Conservation (phyloP, 1,140 invertebrate species). For the Drosophila sulfurigaster region DNA sequence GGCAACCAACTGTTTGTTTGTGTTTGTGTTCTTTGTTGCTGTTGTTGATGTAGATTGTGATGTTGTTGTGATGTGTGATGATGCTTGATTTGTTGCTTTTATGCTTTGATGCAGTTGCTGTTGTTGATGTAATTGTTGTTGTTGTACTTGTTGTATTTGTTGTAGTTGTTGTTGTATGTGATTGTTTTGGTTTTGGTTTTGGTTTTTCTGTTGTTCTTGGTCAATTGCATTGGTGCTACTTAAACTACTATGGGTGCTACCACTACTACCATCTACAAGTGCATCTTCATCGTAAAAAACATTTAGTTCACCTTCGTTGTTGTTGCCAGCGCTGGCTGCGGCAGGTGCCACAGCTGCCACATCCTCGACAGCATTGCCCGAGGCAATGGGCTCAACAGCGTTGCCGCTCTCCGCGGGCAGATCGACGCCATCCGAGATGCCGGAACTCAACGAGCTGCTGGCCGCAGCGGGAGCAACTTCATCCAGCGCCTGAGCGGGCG, state of each 20-base stretch:
- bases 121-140: constrained; percentile 38
- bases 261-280: constrained; percentile 83
- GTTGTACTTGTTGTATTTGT: constrained; percentile 45
- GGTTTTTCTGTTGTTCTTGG: constrained; percentile 5
- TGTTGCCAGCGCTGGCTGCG: constrained; percentile 66
- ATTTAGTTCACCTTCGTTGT: constrained; percentile 84
- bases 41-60: constrained; percentile 35
- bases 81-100: constrained; percentile 56
- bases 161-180: constrained; percentile 48
- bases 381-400: constrained; percentile 76
- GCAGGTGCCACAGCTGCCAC: constrained; percentile 72
- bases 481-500: constrained; percentile 85
- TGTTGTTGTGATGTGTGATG: constrained; percentile 49
- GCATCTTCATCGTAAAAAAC: constrained; percentile 86
- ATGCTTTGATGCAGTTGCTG: constrained; percentile 51
- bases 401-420: constrained; percentile 75
- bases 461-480: constrained; percentile 85
- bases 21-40: constrained; percentile 69
- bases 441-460: constrained; percentile 73
- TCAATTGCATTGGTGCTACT: constrained; percentile 82
- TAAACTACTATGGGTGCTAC: constrained; percentile 81
- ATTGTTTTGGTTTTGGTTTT: constrained; percentile 15
- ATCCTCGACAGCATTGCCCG: constrained; percentile 69
- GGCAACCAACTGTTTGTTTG: constrained; percentile 59
- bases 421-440: constrained; percentile 80